Percentiles rank a stretch among this genome's conserved stretches.
Conservation (phyloP, 2,888 invertebrate genomes). For the Thera britannica region DNA sequence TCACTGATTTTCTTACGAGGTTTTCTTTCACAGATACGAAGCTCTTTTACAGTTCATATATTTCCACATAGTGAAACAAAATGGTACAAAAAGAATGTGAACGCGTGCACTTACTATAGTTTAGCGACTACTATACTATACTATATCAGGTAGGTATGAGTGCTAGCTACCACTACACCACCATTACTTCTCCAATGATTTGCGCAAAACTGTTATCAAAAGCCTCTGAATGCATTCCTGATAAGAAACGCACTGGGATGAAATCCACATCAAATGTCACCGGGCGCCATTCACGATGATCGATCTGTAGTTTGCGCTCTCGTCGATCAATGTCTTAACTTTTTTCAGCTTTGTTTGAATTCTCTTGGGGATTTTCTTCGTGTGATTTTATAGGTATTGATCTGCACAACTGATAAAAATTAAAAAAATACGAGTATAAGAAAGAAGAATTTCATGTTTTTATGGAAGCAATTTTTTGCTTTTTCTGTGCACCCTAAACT, state of each 20-base stretch:
- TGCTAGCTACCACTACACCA: background rate
- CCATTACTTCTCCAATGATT: conserved; percentile 2
- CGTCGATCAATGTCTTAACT: conserved; percentile 42
- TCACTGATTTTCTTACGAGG: too few relatives aligned
- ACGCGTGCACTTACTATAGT: too few relatives aligned
- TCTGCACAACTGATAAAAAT: background rate
- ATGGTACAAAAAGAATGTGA: too few relatives aligned
- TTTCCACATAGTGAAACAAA: too few relatives aligned
- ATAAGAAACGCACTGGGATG: conserved; percentile 16
- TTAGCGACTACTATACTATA: too few relatives aligned
- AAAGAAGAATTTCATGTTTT: too few relatives aligned
- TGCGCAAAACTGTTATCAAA: conserved; percentile 14
- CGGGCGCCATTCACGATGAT: conserved; percentile 35
- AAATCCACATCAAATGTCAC: conserved; percentile 39
- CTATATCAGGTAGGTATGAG: too few relatives aligned
- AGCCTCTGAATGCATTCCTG: conserved; percentile 13
- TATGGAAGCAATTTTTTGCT: too few relatives aligned
- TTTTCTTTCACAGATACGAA: too few relatives aligned
- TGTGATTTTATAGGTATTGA: background rate
- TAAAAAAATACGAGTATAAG: too few relatives aligned
- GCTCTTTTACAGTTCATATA: too few relatives aligned
- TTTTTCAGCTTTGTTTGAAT: conserved; percentile 12
- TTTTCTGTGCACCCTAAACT: too few relatives aligned
- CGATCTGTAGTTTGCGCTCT: conserved; percentile 39
- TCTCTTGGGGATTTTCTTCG: conserved; percentile 4